phyloP scores from a whole-genome alignment of 2,888 invertebrate species.

The Drosophila trichaetosa region DNA sequence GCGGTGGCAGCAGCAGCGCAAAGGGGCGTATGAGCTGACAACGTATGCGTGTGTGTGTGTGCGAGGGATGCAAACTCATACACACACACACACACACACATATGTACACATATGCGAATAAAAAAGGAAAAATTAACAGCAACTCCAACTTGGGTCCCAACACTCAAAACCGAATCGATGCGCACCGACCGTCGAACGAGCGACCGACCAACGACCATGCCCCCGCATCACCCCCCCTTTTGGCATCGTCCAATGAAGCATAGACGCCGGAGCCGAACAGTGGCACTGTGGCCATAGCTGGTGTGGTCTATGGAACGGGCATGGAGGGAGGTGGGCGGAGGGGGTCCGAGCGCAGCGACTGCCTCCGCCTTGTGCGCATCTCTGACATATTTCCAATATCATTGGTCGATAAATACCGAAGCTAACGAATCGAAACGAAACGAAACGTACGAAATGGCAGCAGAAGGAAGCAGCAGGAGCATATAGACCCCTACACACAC shows the following conservation, averaged over 20 bases:
- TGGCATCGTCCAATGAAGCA: slow-evolving; percentile 33
- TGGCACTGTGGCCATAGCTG: slow-evolving; percentile 22
- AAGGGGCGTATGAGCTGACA: slow-evolving; percentile 59
- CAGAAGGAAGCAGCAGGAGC: slow-evolving; percentile 29
- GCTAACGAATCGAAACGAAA: slow-evolving; percentile 77
- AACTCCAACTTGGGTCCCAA: slow-evolving; percentile 52
- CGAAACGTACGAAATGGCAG: slow-evolving; percentile 74
- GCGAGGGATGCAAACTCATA: slow-evolving; percentile 48
- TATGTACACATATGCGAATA: slow-evolving; percentile 47
- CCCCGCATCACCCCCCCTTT: not conserved
- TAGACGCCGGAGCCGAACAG: slow-evolving; percentile 27
- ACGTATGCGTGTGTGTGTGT: slow-evolving; percentile 23
- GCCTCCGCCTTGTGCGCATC: slow-evolving; percentile 80
- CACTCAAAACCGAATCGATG: slow-evolving; percentile 73
- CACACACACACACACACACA: slow-evolving; percentile 30
- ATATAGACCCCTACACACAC: slow-evolving; percentile 48
- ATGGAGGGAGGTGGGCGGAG: not conserved
- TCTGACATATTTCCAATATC: slow-evolving; percentile 85
- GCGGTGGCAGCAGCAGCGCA: slow-evolving; percentile 19
- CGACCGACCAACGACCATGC: slow-evolving; percentile 42
- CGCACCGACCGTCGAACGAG: slow-evolving; percentile 65
- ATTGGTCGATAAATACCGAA: slow-evolving; percentile 84
- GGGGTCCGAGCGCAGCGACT: slow-evolving; percentile 67
- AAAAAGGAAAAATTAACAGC: slow-evolving; percentile 42
- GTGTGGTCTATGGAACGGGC: not conserved